Evolutionary conservation across 2,888 invertebrate genomes (phyloP).

Genomic region (Sesamia inferens): DNA sequence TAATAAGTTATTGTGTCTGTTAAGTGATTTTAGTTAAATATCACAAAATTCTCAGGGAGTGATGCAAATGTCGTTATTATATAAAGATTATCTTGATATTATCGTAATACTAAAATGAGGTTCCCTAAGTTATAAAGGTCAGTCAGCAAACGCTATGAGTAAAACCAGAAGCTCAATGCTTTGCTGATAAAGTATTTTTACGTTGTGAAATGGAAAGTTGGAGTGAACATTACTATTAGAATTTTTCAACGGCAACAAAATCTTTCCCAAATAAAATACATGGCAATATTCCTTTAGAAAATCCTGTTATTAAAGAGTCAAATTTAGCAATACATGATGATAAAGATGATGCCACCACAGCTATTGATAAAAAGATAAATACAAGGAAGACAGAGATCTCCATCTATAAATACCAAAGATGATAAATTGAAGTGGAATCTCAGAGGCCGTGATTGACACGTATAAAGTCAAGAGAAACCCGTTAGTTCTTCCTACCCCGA

Average conservation of each 20-base stretch:
- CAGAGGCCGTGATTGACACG: conserved; percentile 17
- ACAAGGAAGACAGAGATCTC: neutral
- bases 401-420: neutral
- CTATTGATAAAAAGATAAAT: neutral
- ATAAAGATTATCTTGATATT: conserved; percentile 36
- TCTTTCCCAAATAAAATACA: neutral
- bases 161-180: conserved; percentile 42
- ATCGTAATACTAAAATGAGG: conserved; percentile 32
- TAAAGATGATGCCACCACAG: neutral
- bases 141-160: conserved; percentile 25
- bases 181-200: conserved; percentile 13
- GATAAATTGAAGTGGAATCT: conserved; percentile 21
- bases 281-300: neutral
- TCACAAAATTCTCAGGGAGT: conserved; percentile 42
- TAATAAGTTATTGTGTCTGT: conserved; percentile 30
- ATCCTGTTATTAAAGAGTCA: neutral
- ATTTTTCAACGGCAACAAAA: neutral
- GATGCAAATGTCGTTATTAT: conserved; percentile 45
- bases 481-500: conserved; percentile 19
- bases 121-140: conserved; percentile 33
- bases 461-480: conserved; percentile 22
- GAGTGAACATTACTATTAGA: neutral
- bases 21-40: conserved; percentile 36
- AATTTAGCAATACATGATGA: neutral
- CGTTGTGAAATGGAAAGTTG: neutral